Evolutionary conservation across 2,888 invertebrate species (phyloP), one percentile per base, ranked within the genome.

Genomic region (Metacarcinus magister): DNA sequence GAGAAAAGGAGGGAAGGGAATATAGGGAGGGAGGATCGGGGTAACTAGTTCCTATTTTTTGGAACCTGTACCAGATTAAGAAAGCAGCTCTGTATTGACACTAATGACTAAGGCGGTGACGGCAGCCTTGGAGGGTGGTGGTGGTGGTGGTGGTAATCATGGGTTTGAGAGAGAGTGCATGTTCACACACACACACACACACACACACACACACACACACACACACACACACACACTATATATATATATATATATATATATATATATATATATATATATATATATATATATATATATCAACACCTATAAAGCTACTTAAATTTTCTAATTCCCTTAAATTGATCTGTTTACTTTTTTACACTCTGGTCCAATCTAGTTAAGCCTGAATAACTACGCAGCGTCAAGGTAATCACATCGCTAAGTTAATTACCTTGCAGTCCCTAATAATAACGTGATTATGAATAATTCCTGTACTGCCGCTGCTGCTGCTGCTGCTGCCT

Each of bases 371-470:
- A 23, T 75, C 5, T 23, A 75, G 75, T n/a, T 75, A 75, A 75
- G 75, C 28, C 28, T 75, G n/a, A 75, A 4, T n/a, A 75, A 75
- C 75, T 75, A n/a, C 8, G 75, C 23, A n/a, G 75, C n/a, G 75
- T 28, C 75, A 4, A 23, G 75, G 3, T 75, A 75, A 75, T 75
- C 75, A 75, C 23, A 28, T 23, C 75, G 4, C n/a, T n/a, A 28
- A 75, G n/a, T 75, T 75, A 75, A 75, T 75, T 75, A 75, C 75
- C 75, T 28, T n/a, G n/a, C 75, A 28, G 75, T 7, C 75, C n/a
- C n/a, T 75, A n/a, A 75, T 75, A 75, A 75, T 75, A 75, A 75
- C n/a, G 8, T 75, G 75, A 75, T 75, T n/a, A 75, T 28, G 75
- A 75, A 75, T 75, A 75, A 75, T 28, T n/a, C 75, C 28, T 75